These are phyloP conservation scores for Synodontis membranacea DNA, from an alignment of 2,113 vertebrate genomes.

Conservation along the genomic window DNA sequence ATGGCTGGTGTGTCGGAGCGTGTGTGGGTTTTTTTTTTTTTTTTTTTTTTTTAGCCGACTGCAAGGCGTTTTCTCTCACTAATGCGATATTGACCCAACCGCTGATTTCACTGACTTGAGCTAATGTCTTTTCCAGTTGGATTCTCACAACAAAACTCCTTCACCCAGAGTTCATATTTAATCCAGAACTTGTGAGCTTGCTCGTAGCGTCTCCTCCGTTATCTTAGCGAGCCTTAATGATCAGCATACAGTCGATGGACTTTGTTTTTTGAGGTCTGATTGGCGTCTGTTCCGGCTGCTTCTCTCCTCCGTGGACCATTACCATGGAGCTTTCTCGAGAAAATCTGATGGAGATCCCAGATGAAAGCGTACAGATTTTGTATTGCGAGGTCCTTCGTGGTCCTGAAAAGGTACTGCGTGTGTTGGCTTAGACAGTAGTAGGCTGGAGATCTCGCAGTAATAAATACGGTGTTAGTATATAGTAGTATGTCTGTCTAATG, in stretches of 20 bases:
- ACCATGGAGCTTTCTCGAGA: conserved; percentile 44
- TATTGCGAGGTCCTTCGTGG: conserved; percentile 55
- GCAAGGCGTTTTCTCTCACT: conserved; percentile 43
- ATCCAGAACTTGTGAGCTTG: conserved; percentile 15
- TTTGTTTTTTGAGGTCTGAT: conserved; percentile 12
- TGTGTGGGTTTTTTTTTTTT: conserved; percentile 39
- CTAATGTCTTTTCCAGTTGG: conserved; percentile 44
- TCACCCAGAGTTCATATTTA: conserved; percentile 19
- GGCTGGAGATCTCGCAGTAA: not conserved
- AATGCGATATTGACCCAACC: conserved; percentile 56
- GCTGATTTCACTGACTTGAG: conserved; percentile 43
- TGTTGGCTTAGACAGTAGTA: conserved; percentile 1
- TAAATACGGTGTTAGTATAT: not conserved
- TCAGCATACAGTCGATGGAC: not conserved
- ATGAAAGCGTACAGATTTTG: conserved; percentile 45
- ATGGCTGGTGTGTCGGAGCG: conserved; percentile 39
- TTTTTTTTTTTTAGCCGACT: conserved; percentile 50
- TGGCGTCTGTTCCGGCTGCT: conserved; percentile 7
- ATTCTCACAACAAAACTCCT: conserved; percentile 35
- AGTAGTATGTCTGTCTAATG: not conserved
- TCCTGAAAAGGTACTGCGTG: conserved; percentile 47
- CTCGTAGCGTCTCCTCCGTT: not conserved
- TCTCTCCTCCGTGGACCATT: not conserved
- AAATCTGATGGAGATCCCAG: conserved; percentile 37
- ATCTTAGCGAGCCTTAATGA: not conserved